Percentiles rank a stretch among this genome's conserved stretches.
These are phyloP conservation scores for Cladopsammia gracilis DNA, from an alignment of 64 coral and sea anemone genomes.

Conservation along the genomic window DNA sequence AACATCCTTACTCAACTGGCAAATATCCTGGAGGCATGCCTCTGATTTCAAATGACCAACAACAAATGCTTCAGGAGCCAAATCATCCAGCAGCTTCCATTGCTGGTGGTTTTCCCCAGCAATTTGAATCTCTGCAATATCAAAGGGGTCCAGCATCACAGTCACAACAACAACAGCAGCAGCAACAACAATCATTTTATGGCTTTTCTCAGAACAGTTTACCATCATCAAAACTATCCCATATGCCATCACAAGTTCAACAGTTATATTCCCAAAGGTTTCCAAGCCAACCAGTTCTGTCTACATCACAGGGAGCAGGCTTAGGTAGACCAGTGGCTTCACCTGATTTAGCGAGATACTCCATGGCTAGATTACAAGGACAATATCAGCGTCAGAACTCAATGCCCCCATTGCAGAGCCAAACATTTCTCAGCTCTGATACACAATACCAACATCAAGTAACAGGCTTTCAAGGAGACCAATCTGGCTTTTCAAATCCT, in stretches of 20 bases:
- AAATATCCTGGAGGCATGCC: conserved; percentile 39
- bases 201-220: conserved; percentile 18
- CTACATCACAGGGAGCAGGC: conserved; percentile 22
- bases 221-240: conserved; percentile 52
- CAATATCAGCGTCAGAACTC: conserved; percentile 85
- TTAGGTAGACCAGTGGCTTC: background rate
- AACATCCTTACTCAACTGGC: conserved; percentile 10
- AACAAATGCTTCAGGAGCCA: conserved; percentile 58
- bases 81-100: conserved; percentile 37
- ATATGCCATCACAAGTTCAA: conserved; percentile 64
- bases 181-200: conserved; percentile 48
- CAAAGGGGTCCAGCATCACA: conserved; percentile 19
- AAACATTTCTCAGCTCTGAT: conserved; percentile 35
- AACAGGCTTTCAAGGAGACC: conserved; percentile 26
- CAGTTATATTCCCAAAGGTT: conserved; percentile 21
- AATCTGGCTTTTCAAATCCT: conserved; percentile 11
- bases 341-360: conserved; percentile 1
- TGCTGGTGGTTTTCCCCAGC: conserved; percentile 12
- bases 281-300: conserved; percentile 26
- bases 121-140: conserved; percentile 43
- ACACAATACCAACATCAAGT: conserved; percentile 55
- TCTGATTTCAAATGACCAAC: conserved; percentile 60
- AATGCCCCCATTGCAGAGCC: conserved; percentile 81
- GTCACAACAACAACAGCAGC: conserved; percentile 45
- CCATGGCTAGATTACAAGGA: conserved; percentile 53